These are phyloP conservation scores for Calcarius lapponicus DNA, from an alignment of 2,797 vertebrate genomes.

Conservation along the genomic window DNA sequence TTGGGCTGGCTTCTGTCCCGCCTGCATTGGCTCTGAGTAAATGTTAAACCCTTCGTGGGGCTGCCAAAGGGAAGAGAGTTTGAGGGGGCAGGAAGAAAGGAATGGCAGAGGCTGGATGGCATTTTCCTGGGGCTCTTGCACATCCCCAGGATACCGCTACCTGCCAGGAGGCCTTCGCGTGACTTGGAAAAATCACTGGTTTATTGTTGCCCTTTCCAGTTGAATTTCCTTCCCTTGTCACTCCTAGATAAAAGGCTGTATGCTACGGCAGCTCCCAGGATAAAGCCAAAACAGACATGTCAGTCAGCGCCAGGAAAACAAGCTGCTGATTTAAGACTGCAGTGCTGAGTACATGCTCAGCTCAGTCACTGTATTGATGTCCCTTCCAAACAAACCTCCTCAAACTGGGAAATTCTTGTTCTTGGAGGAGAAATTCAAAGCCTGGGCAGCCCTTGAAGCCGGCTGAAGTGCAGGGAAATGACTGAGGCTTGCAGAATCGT, in stretches of 20 bases:
- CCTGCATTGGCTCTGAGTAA: background rate
- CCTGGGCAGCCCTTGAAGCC: background rate
- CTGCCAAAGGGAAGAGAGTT: constrained; percentile 51
- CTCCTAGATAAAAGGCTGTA: background rate
- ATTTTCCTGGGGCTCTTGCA: constrained; percentile 32
- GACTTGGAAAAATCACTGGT: constrained; percentile 19
- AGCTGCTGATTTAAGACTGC: background rate
- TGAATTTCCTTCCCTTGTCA: background rate
- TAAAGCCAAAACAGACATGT: background rate
- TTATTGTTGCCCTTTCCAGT: constrained; percentile 3
- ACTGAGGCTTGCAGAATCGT: fast-evolving
- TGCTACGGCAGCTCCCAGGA: background rate
- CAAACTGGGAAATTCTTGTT: background rate
- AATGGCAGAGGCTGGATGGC: constrained; percentile 30
- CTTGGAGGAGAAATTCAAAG: background rate
- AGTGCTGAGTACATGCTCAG: background rate
- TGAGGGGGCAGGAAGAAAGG: background rate
- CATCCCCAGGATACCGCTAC: background rate
- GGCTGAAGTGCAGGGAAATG: background rate
- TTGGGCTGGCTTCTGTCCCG: constrained; percentile 40
- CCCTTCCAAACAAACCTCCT: background rate
- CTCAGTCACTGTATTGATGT: fast-evolving
- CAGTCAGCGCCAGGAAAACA: background rate
- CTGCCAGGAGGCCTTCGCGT: background rate
- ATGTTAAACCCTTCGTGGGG: constrained; percentile 1